Base-by-base conservation (phyloP, 2,113 vertebrate genomes). In the Condylura cristata region DNA sequence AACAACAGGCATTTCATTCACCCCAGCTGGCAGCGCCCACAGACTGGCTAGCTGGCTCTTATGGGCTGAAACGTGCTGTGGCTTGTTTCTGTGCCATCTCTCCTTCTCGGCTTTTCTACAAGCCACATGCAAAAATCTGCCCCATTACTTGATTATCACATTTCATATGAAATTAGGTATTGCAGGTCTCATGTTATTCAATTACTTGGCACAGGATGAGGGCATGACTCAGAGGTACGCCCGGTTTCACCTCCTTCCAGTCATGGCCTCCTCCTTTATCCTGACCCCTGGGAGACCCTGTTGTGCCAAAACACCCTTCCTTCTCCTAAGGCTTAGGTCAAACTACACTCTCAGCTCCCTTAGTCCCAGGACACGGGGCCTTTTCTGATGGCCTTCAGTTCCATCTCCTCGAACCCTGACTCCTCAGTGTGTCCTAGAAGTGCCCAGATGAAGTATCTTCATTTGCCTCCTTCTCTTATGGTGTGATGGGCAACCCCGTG, bases 141-240 rank as follows among this genome's bases (percentile, higher is more conserved):
- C 94, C 60, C 53, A 84, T 61, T 66, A 41, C 65, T 89, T 0
- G 58, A 93, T 96, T 37, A 94, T 94, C 89, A 66, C 66, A 89
- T 94, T 96, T 96, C 89, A n/a, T 34, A 46, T 37, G 86, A 94
- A 90, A 71, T 94, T 96, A 93, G 94, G 91, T 86, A 89, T 93
- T 93, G 83, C 92, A 76, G 75, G 70, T 86, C 86, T 95, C 75
- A 37, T 86, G 89, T 83, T 89, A 70, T 56, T 93, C 94, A 86
- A 46, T 89, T 71, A 82, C 74, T 80, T 83, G 93, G 95, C 46
- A 11, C 71, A 17, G 89, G 46, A 90, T 30, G 28, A 61, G 28
- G 86, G 63, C 79, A n/a, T 96, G 96, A 95, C 89, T 97, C 96
- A 96, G 86, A 93, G 93, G n/a, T 90, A 51, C 93, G 90, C 89